Conservation (phyloP, 2,888 invertebrate genomes). For the Bellardia pandia region DNA sequence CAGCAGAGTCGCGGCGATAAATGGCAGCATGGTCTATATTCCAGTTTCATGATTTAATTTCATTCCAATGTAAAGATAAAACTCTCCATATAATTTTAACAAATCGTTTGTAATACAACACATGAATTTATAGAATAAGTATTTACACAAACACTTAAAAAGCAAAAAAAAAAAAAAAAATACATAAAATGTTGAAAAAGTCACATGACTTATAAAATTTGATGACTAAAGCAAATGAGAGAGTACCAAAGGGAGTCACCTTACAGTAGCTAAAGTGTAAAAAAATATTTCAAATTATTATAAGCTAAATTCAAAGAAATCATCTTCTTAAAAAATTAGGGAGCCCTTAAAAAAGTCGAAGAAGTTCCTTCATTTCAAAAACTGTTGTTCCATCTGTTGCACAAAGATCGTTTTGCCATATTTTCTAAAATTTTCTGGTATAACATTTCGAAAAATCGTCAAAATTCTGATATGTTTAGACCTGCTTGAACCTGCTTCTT, state of each 20-base stretch:
- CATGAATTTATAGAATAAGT: neutral
- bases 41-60: neutral
- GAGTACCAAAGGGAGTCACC: neutral
- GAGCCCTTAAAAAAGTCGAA: no score
- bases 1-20: no score
- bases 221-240: slow-evolving; percentile 6
- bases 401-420: no score
- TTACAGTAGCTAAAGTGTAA: neutral
- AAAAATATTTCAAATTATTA: neutral
- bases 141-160: slow-evolving; percentile 15
- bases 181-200: neutral
- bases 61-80: neutral
- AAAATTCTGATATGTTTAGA: no score
- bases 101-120: neutral
- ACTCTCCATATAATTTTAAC: neutral
- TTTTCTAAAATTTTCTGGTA: no score
- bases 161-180: neutral
- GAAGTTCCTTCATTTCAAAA: no score
- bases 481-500: no score
- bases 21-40: no score
- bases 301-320: neutral
- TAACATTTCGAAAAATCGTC: no score
- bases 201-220: slow-evolving; percentile 10
- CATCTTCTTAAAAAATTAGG: neutral
- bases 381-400: no score